Conservation (phyloP, 2,113 vertebrate genomes). For the Microtus richardsoni region DNA sequence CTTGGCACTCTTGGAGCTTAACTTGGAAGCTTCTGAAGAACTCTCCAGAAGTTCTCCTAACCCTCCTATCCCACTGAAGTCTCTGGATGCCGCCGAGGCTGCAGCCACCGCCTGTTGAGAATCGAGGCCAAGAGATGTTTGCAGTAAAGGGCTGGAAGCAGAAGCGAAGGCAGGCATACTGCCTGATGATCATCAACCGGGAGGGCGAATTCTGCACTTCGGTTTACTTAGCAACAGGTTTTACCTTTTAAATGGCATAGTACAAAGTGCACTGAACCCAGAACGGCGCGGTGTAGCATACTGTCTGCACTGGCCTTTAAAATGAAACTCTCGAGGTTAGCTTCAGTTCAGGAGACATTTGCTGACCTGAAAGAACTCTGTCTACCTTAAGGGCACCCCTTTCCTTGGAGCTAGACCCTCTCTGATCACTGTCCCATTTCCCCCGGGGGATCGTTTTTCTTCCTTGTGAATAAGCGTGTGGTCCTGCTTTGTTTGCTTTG, state of each 20-base stretch:
- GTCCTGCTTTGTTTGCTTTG: background rate
- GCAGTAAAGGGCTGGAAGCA: constrained; percentile 13
- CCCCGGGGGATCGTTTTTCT: background rate
- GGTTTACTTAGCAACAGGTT: background rate
- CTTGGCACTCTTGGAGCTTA: constrained; percentile 98
- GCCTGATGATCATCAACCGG: background rate
- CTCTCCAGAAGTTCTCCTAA: constrained; percentile 91
- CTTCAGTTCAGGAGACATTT: background rate
- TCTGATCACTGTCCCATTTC: background rate
- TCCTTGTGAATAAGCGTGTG: background rate
- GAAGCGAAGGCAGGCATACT: background rate
- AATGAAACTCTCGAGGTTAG: background rate
- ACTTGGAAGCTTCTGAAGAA: constrained; percentile 94
- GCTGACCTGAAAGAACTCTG: constrained; percentile 8
- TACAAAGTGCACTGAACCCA: background rate
- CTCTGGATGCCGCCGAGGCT: constrained; percentile 88
- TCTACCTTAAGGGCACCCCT: constrained; percentile 1
- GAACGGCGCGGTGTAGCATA: background rate
- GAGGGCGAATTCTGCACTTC: background rate
- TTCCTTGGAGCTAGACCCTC: background rate
- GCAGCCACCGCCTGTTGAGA: constrained; percentile 88
- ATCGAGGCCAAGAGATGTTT: constrained; percentile 68
- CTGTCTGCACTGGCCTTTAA: background rate
- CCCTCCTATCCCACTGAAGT: constrained; percentile 88
- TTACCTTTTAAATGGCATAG: background rate